Conservation (phyloP, 1,140 invertebrate genomes). For the Lepidotrigona ventralis region DNA sequence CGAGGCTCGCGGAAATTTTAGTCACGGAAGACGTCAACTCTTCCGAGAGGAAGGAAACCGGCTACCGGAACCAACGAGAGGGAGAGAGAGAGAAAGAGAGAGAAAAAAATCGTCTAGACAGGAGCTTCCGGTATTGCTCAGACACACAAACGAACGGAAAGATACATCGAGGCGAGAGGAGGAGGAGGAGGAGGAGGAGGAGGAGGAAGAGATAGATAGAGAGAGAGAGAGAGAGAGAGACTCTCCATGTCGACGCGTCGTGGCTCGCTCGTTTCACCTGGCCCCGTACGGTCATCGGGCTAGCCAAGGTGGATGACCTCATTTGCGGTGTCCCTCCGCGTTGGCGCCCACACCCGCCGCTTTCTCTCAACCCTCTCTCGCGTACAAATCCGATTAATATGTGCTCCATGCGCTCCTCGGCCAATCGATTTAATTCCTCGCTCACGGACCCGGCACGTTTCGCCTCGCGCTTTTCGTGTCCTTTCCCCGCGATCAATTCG, state of each 20-base stretch:
- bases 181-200: too few species aligned
- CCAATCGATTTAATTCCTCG: constrained; percentile 33
- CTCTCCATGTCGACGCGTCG: too few species aligned
- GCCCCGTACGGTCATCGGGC: constrained; percentile 51
- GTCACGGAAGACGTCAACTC: constrained; percentile 1
- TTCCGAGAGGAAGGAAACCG: neutral
- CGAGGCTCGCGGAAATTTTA: constrained; percentile 41
- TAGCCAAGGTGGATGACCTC: constrained; percentile 41
- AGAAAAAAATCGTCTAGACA: constrained; percentile 74
- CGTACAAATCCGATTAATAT: constrained; percentile 29
- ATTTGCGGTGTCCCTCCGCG: neutral
- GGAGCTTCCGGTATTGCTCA: constrained; percentile 71
- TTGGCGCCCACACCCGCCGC: neutral
- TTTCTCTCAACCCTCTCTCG: neutral
- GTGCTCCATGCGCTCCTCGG: neutral
- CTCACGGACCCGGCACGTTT: neutral
- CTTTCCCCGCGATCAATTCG: neutral
- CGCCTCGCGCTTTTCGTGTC: neutral
- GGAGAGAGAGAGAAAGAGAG: constrained; percentile 32
- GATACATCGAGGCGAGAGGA: neutral
- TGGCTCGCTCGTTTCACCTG: constrained; percentile 63
- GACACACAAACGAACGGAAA: neutral
- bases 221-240: too few species aligned
- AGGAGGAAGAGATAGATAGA: too few species aligned
- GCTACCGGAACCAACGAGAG: constrained; percentile 16